phyloP scores from a whole-genome alignment of 2,797 vertebrate species.

The Sitta carolinensis region DNA sequence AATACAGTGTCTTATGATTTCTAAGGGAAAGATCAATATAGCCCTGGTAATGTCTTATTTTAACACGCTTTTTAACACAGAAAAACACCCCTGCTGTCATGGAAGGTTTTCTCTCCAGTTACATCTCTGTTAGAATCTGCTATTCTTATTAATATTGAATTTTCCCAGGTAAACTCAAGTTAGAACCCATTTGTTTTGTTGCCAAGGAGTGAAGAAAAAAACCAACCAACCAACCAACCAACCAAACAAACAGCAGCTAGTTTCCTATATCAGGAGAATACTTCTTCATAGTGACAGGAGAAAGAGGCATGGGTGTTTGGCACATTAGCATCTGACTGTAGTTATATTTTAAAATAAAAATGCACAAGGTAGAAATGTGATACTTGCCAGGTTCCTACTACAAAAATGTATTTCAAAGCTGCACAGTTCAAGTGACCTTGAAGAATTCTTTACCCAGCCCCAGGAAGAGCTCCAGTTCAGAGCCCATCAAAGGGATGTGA shows the following conservation, averaged over 20 bases:
- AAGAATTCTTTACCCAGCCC: neutral
- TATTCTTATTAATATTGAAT: neutral
- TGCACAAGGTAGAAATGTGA: neutral
- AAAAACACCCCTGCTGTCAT: fast-evolving
- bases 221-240: no score
- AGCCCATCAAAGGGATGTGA: neutral
- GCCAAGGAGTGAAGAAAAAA: neutral
- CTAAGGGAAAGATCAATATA: neutral
- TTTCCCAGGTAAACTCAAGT: neutral
- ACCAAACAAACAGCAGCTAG: no score
- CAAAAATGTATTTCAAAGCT: conserved; percentile 26
- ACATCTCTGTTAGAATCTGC: neutral
- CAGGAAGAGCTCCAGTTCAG: neutral
- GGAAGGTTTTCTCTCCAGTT: neutral
- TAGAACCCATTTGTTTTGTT: neutral
- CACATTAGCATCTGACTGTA: neutral
- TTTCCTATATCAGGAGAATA: neutral
- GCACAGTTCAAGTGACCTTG: neutral
- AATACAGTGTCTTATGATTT: neutral
- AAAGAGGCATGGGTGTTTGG: neutral
- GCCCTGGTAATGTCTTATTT: neutral
- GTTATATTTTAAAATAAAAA: conserved; percentile 22
- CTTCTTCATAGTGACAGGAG: neutral
- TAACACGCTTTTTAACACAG: neutral
- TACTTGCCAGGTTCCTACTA: neutral